These are phyloP conservation scores for Leptopilina syphax DNA, from an alignment of 2,888 invertebrate genomes.

Conservation along the genomic window DNA sequence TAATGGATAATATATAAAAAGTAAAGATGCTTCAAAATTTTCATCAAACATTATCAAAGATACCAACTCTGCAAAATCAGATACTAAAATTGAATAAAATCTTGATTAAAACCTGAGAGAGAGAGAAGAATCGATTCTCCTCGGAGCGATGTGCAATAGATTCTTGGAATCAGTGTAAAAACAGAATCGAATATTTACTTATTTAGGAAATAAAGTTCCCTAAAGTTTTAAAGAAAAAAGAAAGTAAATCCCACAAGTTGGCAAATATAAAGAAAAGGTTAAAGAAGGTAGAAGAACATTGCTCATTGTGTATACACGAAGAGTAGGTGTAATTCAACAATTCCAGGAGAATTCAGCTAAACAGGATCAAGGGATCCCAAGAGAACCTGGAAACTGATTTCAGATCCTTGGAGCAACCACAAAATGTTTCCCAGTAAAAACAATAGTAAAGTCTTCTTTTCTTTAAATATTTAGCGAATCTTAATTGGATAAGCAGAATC, in stretches of 20 bases:
- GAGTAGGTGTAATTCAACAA: neutral
- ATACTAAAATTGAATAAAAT: too few species aligned
- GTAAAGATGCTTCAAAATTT: too few species aligned
- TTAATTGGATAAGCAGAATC: constrained; percentile 3
- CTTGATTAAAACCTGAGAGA: too few species aligned
- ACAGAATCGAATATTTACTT: neutral
- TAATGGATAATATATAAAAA: too few species aligned
- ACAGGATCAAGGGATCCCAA: neutral
- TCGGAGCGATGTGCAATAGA: too few species aligned
- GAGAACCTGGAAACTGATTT: constrained; percentile 9
- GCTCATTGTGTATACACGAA: constrained; percentile 6
- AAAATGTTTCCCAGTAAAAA: neutral
- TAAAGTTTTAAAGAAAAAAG: neutral
- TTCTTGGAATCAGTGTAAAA: neutral
- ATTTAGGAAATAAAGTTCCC: neutral
- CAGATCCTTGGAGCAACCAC: neutral
- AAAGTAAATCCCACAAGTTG: neutral
- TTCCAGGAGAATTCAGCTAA: constrained; percentile 13
- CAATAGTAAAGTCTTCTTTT: neutral
- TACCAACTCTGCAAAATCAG: too few species aligned
- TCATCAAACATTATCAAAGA: too few species aligned
- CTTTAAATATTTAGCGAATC: neutral
- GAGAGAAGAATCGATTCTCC: too few species aligned
- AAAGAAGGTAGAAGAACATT: neutral
- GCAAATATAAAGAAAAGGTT: constrained; percentile 18